These are phyloP conservation scores for Ictidomys tridecemlineatus DNA, from an alignment of 2,113 vertebrate species.

Conservation along the genomic window DNA sequence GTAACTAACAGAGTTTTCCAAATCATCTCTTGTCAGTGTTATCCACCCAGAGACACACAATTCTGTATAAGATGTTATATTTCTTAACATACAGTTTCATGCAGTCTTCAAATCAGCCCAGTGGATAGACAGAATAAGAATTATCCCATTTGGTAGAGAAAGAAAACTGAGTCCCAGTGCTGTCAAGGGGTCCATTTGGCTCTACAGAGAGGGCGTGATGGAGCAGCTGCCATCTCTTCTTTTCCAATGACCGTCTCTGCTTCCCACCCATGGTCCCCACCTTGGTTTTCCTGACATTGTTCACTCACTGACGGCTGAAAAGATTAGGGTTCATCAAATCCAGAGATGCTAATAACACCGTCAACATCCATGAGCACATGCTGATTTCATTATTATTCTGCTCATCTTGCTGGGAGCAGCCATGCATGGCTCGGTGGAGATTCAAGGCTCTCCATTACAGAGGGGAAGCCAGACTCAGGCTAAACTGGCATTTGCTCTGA, in stretches of 20 bases:
- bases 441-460: neutral
- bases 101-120: neutral
- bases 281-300: neutral
- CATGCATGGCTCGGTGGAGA: conserved; percentile 36
- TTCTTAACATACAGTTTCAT: neutral
- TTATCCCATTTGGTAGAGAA: neutral
- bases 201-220: neutral
- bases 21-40: neutral
- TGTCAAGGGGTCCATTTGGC: neutral
- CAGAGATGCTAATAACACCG: neutral
- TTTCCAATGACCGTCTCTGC: accelerated
- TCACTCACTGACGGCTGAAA: neutral
- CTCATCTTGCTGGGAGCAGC: neutral
- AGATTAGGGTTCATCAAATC: neutral
- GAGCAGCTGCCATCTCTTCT: neutral
- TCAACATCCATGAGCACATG: neutral
- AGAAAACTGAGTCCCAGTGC: neutral
- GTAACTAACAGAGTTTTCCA: neutral
- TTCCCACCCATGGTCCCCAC: neutral
- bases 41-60: neutral
- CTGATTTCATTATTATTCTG: conserved; percentile 23
- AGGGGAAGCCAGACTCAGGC: neutral
- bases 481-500: conserved; percentile 29
- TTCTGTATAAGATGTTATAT: neutral
- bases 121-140: neutral